Percentiles rank a stretch among this genome's conserved stretches.
phyloP scores from a whole-genome alignment of 2,797 vertebrate species.

The Notolepis coatsorum region DNA sequence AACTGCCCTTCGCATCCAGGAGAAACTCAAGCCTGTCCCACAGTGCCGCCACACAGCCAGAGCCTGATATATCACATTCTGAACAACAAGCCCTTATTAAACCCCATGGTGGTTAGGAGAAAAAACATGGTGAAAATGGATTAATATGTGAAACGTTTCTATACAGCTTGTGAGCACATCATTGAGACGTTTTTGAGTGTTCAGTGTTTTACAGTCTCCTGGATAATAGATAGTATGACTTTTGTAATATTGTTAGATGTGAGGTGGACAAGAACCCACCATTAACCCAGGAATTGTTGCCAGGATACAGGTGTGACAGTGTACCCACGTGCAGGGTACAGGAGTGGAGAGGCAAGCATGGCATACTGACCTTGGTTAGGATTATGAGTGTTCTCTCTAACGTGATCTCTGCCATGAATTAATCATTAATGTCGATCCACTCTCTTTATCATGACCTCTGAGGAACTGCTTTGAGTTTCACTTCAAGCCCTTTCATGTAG shows the following conservation, averaged over 20 bases:
- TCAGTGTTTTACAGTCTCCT: too few relatives aligned
- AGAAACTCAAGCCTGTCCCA: constrained; percentile 54
- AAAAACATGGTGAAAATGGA: too few relatives aligned
- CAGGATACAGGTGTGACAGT: constrained; percentile 8
- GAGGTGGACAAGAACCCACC: too few relatives aligned
- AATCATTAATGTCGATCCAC: background rate
- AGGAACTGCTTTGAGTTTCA: background rate
- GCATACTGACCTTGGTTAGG: constrained; percentile 7
- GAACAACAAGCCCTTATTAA: too few relatives aligned
- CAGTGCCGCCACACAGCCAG: constrained; percentile 42
- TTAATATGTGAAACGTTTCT: too few relatives aligned
- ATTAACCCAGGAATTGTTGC: too few relatives aligned
- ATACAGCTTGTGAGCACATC: too few relatives aligned
- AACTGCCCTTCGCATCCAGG: constrained; percentile 71
- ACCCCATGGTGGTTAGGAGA: background rate
- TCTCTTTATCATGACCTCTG: background rate
- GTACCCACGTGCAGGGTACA: constrained; percentile 1
- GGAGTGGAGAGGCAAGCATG: background rate
- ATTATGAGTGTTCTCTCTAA: constrained; percentile 12
- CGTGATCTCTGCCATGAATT: constrained; percentile 3
- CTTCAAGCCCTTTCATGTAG: constrained; percentile 6
- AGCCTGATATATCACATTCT: constrained; percentile 33
- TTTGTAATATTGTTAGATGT: too few relatives aligned
- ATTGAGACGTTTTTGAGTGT: too few relatives aligned
- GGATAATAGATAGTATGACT: too few relatives aligned